Percentiles rank a stretch among this genome's conserved stretches.
Evolutionary conservation across 2,888 invertebrate species (phyloP).

Genomic region (Antitype chi): DNA sequence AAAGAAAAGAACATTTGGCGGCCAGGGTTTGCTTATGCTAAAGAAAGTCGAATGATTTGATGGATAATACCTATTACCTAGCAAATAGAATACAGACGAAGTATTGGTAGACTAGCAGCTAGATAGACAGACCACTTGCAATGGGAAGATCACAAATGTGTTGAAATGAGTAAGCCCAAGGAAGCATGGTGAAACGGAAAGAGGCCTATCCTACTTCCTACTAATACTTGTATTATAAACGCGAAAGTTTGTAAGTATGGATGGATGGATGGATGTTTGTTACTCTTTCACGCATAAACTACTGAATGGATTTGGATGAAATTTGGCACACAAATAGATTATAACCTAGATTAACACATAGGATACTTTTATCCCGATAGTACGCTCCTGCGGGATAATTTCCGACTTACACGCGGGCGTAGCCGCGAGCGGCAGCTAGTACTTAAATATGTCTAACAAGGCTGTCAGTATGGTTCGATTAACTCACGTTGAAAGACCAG

Average conservation of each 20-base stretch:
- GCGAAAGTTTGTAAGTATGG: too few relatives aligned
- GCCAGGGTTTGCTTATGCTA: not conserved
- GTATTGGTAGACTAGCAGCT: not conserved
- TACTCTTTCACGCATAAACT: too few relatives aligned
- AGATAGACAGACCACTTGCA: not conserved
- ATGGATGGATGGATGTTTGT: too few relatives aligned
- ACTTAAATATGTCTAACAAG: not conserved
- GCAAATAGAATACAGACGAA: not conserved
- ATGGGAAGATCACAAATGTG: not conserved
- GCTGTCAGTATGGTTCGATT: not conserved
- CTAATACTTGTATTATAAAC: too few relatives aligned
- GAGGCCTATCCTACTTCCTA: too few relatives aligned
- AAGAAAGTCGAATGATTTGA: not conserved
- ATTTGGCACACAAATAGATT: too few relatives aligned
- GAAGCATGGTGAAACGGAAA: not conserved
- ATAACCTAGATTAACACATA: too few relatives aligned
- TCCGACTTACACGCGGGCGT: too few relatives aligned
- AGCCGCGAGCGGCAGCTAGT: too few relatives aligned
- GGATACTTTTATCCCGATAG: too few relatives aligned
- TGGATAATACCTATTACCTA: not conserved
- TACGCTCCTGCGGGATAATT: too few relatives aligned
- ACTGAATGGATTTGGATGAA: too few relatives aligned
- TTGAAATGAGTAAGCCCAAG: not conserved
- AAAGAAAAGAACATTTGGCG: constrained; percentile 7
- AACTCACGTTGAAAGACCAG: not conserved